phyloP scores from a whole-genome alignment of 2,113 vertebrate genomes.

The Pachycephala philippinensis region DNA sequence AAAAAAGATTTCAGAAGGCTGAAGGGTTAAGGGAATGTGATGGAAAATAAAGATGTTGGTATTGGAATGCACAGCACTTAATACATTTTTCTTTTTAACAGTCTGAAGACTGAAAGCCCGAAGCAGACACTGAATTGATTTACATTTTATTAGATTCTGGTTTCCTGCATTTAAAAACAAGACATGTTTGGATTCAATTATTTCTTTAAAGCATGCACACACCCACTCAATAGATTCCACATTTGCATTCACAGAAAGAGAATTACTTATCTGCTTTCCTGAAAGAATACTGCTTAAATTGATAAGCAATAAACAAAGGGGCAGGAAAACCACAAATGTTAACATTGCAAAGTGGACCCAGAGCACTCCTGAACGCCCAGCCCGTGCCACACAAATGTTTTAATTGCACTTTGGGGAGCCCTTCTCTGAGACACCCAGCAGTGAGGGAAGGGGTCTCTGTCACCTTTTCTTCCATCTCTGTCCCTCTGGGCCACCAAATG shows the following conservation, averaged over 20 bases:
- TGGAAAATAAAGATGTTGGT: slow-evolving; percentile 31
- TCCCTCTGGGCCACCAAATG: not conserved
- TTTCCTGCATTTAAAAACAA: slow-evolving; percentile 37
- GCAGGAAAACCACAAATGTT: not conserved
- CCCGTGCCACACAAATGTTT: not conserved
- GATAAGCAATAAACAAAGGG: not conserved
- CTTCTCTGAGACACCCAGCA: not conserved
- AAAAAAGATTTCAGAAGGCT: not conserved
- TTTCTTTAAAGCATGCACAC: slow-evolving; percentile 19
- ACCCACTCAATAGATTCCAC: slow-evolving; percentile 4
- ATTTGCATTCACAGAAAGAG: slow-evolving; percentile 16
- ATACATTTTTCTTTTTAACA: not conserved
- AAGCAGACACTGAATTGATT: slow-evolving; percentile 43
- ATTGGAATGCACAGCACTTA: slow-evolving; percentile 7
- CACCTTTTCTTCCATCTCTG: not conserved
- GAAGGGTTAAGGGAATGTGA: not conserved
- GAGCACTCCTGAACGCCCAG: not conserved
- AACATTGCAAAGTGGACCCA: not conserved
- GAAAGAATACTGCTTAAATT: not conserved
- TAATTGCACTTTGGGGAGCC: not conserved
- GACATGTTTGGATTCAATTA: slow-evolving; percentile 43
- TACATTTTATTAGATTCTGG: slow-evolving; percentile 41
- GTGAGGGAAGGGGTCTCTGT: not conserved
- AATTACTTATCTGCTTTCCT: not conserved
- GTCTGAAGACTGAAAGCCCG: not conserved